These are phyloP conservation scores for Triplophysa yarkandensis DNA, from an alignment of 2,797 vertebrate species.

Conservation along the genomic window DNA sequence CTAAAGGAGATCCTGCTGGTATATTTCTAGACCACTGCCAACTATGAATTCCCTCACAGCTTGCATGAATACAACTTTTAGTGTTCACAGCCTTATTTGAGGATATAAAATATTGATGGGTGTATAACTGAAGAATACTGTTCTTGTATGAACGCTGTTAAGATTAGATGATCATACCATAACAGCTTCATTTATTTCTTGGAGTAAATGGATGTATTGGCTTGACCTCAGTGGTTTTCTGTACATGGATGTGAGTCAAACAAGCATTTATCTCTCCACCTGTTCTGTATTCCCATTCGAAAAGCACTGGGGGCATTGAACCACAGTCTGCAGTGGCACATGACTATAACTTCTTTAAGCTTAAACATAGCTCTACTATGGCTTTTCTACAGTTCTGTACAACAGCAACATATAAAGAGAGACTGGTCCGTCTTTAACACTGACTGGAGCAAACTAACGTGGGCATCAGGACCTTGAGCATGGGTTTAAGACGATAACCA, in stretches of 20 bases:
- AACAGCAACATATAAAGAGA: conserved; percentile 32
- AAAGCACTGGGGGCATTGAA: conserved; percentile 34
- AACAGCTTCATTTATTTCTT: no score
- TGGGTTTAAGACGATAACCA: no score
- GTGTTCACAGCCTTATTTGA: conserved; percentile 7
- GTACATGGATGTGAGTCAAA: conserved; percentile 45
- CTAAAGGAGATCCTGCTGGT: conserved; percentile 66
- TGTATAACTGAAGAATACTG: conserved; percentile 1
- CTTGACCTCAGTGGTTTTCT: conserved; percentile 34
- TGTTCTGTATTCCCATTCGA: conserved; percentile 33
- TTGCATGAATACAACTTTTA: conserved; percentile 20
- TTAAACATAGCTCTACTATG: conserved; percentile 14
- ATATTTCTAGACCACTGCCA: conserved; percentile 63
- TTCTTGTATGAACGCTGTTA: not conserved
- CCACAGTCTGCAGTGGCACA: conserved; percentile 21
- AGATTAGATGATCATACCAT: not conserved
- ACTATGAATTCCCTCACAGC: conserved; percentile 33
- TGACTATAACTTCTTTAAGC: conserved; percentile 29
- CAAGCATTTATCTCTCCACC: conserved; percentile 42
- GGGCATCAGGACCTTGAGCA: no score
- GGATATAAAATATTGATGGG: not conserved
- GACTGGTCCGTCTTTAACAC: conserved; percentile 34
- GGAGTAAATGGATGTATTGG: no score
- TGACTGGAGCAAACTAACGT: no score
- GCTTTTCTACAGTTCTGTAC: conserved; percentile 46